phyloP scores from a whole-genome alignment of 2,113 vertebrate genomes.

The Oreochromis aureus region DNA sequence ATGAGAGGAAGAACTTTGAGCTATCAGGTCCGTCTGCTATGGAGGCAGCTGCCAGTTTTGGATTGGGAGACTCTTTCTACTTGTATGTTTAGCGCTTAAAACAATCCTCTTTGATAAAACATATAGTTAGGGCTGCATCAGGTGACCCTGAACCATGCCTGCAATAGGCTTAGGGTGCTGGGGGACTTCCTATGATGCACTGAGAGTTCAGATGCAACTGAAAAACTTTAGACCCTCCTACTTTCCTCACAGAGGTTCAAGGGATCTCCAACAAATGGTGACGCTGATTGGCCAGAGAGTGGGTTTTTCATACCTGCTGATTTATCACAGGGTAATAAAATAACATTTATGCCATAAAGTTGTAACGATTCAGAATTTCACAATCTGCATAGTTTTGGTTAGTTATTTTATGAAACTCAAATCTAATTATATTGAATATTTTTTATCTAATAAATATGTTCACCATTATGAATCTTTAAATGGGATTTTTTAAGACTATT shows the following conservation, averaged over 20 bases:
- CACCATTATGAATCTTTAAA: not conserved
- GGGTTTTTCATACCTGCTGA: not conserved
- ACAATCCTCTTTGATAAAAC: not conserved
- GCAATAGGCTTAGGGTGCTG: not conserved
- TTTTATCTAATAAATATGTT: not conserved
- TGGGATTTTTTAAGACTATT: not conserved
- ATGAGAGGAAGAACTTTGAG: not conserved
- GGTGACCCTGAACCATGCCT: not conserved
- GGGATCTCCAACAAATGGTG: not conserved
- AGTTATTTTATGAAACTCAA: not conserved
- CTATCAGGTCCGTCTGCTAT: not conserved
- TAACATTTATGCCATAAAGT: not conserved
- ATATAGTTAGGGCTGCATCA: not conserved
- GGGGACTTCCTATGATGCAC: not conserved
- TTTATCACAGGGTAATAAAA: not conserved
- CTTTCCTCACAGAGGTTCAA: not conserved
- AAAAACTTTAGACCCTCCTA: not conserved
- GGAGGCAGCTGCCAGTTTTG: not conserved
- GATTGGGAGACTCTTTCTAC: not conserved
- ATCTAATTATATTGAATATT: not conserved
- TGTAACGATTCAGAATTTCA: not conserved
- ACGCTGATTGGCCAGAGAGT: not conserved
- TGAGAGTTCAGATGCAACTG: not conserved
- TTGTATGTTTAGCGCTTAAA: not conserved
- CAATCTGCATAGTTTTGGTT: not conserved